A percentile compares a stretch with the other conserved stretches of the same genome.
phyloP scores from a whole-genome alignment of 2,888 invertebrate genomes.

The Odontocolon sp. region DNA sequence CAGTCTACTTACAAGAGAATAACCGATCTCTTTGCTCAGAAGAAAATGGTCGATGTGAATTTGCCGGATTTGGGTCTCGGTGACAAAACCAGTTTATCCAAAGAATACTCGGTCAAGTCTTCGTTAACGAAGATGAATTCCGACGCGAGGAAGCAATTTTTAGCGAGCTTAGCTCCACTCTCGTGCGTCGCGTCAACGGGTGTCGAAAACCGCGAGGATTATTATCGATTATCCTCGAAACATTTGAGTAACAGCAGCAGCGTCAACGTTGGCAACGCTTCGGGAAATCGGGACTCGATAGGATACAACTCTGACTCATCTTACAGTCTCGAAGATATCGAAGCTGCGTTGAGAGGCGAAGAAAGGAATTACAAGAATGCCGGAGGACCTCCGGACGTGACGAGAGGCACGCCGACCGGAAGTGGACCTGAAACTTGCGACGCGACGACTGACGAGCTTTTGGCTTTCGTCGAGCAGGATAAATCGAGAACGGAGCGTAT shows the following conservation, averaged over 20 bases:
- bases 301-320: slow-evolving; percentile 86
- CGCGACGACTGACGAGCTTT: slow-evolving; percentile 86
- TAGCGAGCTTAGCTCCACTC: slow-evolving; percentile 89
- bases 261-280: not conserved
- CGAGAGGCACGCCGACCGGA: slow-evolving; percentile 87
- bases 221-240: slow-evolving; percentile 83
- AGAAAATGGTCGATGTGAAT: slow-evolving; percentile 77
- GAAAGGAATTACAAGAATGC: slow-evolving; percentile 80
- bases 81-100: slow-evolving; percentile 66
- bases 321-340: slow-evolving; percentile 86
- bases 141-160: slow-evolving; percentile 89
- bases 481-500: slow-evolving; percentile 91
- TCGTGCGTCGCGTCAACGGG: slow-evolving; percentile 87
- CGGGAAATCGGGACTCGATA: slow-evolving; percentile 84
- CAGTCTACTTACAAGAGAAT: slow-evolving; percentile 85
- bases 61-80: slow-evolving; percentile 83
- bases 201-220: slow-evolving; percentile 83
- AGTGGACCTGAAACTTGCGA: slow-evolving; percentile 72
- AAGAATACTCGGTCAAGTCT: slow-evolving; percentile 76
- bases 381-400: slow-evolving; percentile 87
- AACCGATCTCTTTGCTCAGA: slow-evolving; percentile 84
- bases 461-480: slow-evolving; percentile 92
- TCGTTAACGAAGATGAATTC: slow-evolving; percentile 78
- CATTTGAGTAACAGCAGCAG: slow-evolving; percentile 68
- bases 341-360: slow-evolving; percentile 83